Evolutionary conservation across 2,888 invertebrate species (phyloP).

Genomic region (Leucania comma): DNA sequence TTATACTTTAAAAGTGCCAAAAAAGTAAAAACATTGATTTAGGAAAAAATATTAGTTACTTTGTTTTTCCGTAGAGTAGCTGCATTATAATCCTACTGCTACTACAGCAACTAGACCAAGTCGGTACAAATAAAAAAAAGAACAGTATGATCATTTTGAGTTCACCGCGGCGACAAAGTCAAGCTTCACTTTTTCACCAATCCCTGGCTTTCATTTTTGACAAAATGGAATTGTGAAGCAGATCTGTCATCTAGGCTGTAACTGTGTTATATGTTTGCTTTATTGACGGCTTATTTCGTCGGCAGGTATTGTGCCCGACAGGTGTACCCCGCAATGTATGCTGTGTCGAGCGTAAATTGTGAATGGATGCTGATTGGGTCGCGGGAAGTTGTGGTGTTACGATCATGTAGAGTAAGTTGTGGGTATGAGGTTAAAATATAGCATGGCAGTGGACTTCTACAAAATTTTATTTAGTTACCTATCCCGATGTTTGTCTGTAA

Average conservation of each 20-base stretch:
- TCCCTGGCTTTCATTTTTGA: slow-evolving; percentile 57
- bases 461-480: too few species aligned
- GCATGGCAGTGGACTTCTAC: too few species aligned
- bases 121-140: background rate
- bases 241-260: slow-evolving; percentile 51
- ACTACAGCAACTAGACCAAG: background rate
- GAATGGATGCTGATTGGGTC: slow-evolving; percentile 17
- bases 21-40: too few species aligned
- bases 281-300: slow-evolving; percentile 45
- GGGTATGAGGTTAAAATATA: background rate
- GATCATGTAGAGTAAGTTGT: background rate
- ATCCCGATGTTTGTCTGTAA: too few species aligned
- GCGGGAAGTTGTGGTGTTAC: background rate
- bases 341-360: slow-evolving; percentile 3
- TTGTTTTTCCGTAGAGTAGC: too few species aligned
- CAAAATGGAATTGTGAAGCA: slow-evolving; percentile 60
- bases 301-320: slow-evolving; percentile 14
- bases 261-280: slow-evolving; percentile 36
- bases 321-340: slow-evolving; percentile 34
- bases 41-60: too few species aligned
- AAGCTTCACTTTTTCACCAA: slow-evolving; percentile 14
- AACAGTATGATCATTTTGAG: slow-evolving; percentile 5
- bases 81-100: too few species aligned
- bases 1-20: too few species aligned
- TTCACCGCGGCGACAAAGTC: background rate